Base-by-base conservation (phyloP, 2,797 vertebrate species). In the Aratinga solstitialis region DNA sequence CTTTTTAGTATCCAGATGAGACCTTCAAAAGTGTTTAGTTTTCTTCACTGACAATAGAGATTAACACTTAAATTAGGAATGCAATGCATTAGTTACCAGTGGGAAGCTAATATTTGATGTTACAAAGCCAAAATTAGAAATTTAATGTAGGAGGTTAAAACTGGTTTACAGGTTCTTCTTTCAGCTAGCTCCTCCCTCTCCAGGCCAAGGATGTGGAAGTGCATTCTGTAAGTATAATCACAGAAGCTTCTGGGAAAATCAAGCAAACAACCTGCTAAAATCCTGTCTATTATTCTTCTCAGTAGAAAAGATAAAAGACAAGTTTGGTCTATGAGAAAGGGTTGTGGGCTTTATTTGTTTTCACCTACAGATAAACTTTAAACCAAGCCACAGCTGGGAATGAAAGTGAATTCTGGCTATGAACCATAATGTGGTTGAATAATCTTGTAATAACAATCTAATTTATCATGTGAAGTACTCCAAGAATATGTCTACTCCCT, bases 1-100 rank as follows among this genome's bases (percentile, higher is more conserved):
- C 13, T 51, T 7, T 65, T 84, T 47, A 38, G 32, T 7, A 77
- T 3, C 7, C 27, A 40, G 5, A 23, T 0, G 0, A 26, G 26
- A 4, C 0, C 3, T 85, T 91, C 34, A 36, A 27, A 84, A 76
- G 8, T 16, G 11, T 66, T 68, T 45, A 2, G 3, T 61, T 90
- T 79, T 82, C 50, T 65, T 83, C 54, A 19, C 13, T 65, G 13
- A 51, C 7, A 73, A 17, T 19, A 62, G 2, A 69, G 42, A 30
- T 61, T 65, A 77, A 83, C 9, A 42, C 7, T 11, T 63, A 43
- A 45, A 80, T 67, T 74, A 54, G 4, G 29, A 73, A 83, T 58
- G 12, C 15, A 58, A 80, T 62, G 26, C 79, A 38, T 3, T 80
- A 40, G 5, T 24, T 73, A 50, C 2, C 16, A 69, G 21, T n/a